Evolutionary conservation across 2,797 vertebrate species (phyloP).

Genomic region (Crypturellus tataupa): DNA sequence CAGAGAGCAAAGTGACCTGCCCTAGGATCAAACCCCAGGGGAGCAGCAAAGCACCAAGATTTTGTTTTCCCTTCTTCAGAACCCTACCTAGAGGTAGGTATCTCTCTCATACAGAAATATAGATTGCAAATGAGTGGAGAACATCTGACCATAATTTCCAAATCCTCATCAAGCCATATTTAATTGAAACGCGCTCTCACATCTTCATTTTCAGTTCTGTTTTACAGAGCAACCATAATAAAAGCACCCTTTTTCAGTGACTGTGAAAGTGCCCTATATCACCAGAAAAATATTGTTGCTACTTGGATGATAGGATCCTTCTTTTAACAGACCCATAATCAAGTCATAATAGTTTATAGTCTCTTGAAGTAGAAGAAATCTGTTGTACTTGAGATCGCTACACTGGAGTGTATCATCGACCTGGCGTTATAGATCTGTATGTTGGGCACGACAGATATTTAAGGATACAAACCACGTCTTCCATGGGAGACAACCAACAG

Average conservation of each 20-base stretch:
- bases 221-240: not conserved
- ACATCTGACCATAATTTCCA: not conserved
- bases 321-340: not conserved
- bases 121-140: not conserved
- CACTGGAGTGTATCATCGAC: not conserved
- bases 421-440: rapidly evolving
- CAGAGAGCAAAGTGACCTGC: not conserved
- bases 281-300: not conserved
- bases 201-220: not conserved
- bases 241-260: not conserved
- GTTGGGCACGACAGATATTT: not conserved
- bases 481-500: not conserved
- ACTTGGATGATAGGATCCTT: not conserved
- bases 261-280: not conserved
- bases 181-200: not conserved
- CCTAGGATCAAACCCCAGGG: not conserved
- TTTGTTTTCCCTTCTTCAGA: not conserved
- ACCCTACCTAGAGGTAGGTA: not conserved
- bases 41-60: not conserved
- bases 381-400: not conserved
- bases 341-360: not conserved
- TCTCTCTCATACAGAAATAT: not conserved
- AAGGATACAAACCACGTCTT: not conserved
- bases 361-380: not conserved
- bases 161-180: not conserved